Evolutionary conservation across 1,140 invertebrate species (phyloP).

Genomic region (Ooceraea biroi): DNA sequence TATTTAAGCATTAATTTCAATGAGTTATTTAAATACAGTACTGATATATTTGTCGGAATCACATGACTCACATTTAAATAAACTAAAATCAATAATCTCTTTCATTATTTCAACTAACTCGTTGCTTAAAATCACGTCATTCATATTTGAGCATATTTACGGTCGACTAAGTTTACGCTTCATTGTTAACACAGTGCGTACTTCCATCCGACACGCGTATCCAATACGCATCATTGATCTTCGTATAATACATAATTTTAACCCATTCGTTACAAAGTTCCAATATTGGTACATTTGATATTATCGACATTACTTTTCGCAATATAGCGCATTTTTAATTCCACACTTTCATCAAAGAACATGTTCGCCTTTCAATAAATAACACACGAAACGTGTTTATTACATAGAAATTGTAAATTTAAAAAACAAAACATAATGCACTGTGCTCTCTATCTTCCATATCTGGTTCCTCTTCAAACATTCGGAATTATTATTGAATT

Average conservation of each 20-base stretch:
- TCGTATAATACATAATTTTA: conserved; percentile 55
- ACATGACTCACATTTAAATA: conserved; percentile 32
- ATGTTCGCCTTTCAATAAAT: conserved; percentile 13
- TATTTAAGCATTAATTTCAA: background rate
- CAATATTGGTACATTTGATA: conserved; percentile 53
- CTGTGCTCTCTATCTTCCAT: no score
- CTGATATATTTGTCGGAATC: background rate
- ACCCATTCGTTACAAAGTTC: conserved; percentile 51
- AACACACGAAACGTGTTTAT: conserved; percentile 8
- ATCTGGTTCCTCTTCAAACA: no score
- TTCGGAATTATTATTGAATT: no score
- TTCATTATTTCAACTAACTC: conserved; percentile 32
- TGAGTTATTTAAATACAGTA: conserved; percentile 9
- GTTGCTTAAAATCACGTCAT: conserved; percentile 23
- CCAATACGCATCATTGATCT: conserved; percentile 52
- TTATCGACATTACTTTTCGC: conserved; percentile 29
- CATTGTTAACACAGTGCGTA: conserved; percentile 55
- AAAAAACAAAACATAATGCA: background rate
- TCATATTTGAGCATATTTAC: conserved; percentile 58
- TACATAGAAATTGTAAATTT: conserved; percentile 2
- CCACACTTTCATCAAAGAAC: conserved; percentile 11
- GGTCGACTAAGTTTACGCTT: conserved; percentile 55
- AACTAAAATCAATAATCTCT: conserved; percentile 40
- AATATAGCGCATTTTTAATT: conserved; percentile 6
- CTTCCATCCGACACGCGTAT: conserved; percentile 40